These are phyloP conservation scores for Cephus nigrinus DNA, from an alignment of 2,888 invertebrate species.

Conservation along the genomic window DNA sequence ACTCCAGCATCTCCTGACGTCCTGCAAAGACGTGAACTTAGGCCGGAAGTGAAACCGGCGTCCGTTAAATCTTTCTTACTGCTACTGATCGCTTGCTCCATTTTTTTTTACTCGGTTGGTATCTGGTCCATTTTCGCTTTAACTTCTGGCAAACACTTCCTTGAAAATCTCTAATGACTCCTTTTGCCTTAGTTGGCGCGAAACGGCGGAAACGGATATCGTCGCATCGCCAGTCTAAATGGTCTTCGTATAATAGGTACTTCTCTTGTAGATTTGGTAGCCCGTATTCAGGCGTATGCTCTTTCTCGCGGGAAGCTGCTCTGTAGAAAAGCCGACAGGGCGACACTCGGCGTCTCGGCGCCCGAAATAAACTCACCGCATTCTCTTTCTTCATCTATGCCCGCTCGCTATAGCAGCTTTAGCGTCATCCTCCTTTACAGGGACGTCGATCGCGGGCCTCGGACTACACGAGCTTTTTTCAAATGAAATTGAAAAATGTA, in stretches of 20 bases:
- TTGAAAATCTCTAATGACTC: neutral
- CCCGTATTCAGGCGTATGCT: neutral
- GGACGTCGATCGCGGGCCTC: neutral
- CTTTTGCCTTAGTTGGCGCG: neutral
- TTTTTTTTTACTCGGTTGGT: neutral
- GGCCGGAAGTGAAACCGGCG: neutral
- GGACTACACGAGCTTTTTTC: neutral
- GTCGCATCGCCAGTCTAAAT: neutral
- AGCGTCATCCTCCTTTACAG: conserved; percentile 26
- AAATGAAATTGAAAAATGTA: neutral
- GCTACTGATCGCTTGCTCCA: neutral
- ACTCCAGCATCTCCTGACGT: neutral
- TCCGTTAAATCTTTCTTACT: neutral
- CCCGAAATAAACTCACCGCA: conserved; percentile 60
- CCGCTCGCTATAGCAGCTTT: conserved; percentile 17
- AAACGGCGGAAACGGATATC: neutral
- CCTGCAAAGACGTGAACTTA: neutral
- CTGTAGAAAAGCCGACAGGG: conserved; percentile 30
- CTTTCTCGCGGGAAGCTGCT: conserved; percentile 8
- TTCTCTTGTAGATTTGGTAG: neutral
- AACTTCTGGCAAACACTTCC: neutral
- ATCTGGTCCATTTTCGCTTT: neutral
- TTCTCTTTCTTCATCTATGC: conserved; percentile 37
- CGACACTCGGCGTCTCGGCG: conserved; percentile 45
- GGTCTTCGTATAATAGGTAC: neutral